phyloP scores from a whole-genome alignment of 2,113 vertebrate species.

The Rhizomys pruinosus region DNA sequence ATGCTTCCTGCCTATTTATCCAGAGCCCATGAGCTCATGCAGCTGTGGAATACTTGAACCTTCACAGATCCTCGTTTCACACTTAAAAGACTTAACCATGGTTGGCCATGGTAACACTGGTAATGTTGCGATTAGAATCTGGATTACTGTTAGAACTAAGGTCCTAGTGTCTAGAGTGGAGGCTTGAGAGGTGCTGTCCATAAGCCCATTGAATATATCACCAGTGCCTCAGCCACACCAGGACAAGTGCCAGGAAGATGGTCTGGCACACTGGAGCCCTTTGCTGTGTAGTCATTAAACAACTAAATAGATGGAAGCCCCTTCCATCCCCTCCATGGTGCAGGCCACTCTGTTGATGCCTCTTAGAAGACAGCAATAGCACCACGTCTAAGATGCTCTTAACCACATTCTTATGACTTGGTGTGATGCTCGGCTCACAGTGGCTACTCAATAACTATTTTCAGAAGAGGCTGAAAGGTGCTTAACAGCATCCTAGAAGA shows the following conservation, averaged over 20 bases:
- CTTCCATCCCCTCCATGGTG: accelerated
- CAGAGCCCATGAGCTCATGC: background rate
- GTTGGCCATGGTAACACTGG: accelerated
- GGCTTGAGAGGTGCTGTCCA: accelerated
- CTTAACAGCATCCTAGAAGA: background rate
- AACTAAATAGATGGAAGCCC: background rate
- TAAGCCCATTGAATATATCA: accelerated
- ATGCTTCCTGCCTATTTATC: too few species aligned
- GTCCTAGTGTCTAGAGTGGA: accelerated
- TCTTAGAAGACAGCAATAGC: background rate
- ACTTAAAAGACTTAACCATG: too few species aligned
- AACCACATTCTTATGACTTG: accelerated
- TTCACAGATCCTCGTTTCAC: too few species aligned
- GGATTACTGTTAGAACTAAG: accelerated
- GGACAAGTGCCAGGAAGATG: accelerated
- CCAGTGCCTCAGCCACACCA: accelerated
- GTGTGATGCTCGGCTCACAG: too few species aligned
- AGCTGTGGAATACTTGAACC: accelerated
- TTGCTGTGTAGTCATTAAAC: background rate
- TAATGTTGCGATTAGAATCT: background rate
- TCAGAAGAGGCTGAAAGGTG: too few species aligned
- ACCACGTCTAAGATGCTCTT: background rate
- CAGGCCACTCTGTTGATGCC: accelerated
- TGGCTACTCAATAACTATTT: background rate
- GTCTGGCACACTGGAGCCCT: accelerated